Base-by-base conservation (phyloP, 2,113 vertebrate species). In the Istiophorus platypterus region DNA sequence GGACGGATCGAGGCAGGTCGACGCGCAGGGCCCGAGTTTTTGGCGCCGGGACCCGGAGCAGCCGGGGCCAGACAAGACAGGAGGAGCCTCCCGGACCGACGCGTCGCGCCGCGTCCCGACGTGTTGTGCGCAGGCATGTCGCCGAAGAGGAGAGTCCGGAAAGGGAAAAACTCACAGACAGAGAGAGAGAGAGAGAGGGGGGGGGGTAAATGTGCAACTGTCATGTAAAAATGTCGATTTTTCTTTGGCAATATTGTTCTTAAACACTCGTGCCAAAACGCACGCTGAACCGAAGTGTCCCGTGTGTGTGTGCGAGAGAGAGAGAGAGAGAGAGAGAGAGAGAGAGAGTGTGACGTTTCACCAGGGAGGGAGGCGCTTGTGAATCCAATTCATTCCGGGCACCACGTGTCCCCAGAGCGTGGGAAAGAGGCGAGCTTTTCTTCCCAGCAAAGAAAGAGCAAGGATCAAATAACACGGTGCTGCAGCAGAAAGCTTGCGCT, bases 401-500 rank as follows among this genome's bases (percentile, higher is more conserved):
- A 97, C 96, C 96, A 98, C 97, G 97, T 97, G 97, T 95, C 93
- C 91, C 90, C 94, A 89, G 97, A 99, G 97, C 98, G 98, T 99
- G 98, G 98, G 98, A 99, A 99, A 98, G 97, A 97, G 96, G 95
- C 95, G 96, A 97, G 96, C 94, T 94, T 97, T 98, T 98, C 96
- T 99, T 99, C 98, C 98, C 97, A 99, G 97, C 96, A 84, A 96
- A 94, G 95, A 95, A 95, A 95, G 96, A 96, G 94, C 92, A 88
- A 91, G 94, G 94, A 94, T 96, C 96, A 95, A 96, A 96, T 96
- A 94, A 96, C 96, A 92, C 76, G 89, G 93, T 84, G 90, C 91
- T 91, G 83, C 91, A 71, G 92, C 89, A 88, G 84, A 85, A 85
- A 92, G 72, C 86, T 89, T 77, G 68, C 66, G 63, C 82, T 89